Conservation (phyloP, 2,888 invertebrate genomes). For the Criorhina ranunculi region DNA sequence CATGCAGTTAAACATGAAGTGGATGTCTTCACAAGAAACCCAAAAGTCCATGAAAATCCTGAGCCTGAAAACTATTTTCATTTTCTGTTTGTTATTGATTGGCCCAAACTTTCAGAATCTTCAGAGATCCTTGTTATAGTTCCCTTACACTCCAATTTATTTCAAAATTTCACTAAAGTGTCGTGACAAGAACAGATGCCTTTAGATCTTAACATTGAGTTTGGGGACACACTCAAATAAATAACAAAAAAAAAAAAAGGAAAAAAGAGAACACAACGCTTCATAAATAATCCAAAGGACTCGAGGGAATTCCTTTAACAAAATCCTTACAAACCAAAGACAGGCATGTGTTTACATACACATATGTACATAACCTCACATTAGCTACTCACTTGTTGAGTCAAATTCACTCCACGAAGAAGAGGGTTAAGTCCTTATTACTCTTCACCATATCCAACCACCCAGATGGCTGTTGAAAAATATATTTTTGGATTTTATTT, state of each 20-base stretch:
- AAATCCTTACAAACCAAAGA: neutral
- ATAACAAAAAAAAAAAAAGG: neutral
- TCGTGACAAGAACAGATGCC: conserved; percentile 12
- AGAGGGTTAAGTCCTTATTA: conserved; percentile 12
- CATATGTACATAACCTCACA: neutral
- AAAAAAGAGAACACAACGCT: neutral
- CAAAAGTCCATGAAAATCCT: no score
- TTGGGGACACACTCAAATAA: neutral
- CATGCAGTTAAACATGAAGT: no score
- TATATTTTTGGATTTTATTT: conserved; percentile 1
- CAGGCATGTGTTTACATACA: neutral
- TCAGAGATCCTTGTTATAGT: neutral
- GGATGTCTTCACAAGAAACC: no score
- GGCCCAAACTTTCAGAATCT: neutral
- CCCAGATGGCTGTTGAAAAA: neutral
- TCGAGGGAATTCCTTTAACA: conserved; percentile 3
- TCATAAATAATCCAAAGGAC: conserved; percentile 11
- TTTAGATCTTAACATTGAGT: neutral
- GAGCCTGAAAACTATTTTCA: no score
- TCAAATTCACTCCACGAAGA: neutral
- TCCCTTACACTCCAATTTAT: neutral
- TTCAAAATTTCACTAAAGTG: neutral
- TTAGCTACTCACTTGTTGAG: conserved; percentile 18
- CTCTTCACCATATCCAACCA: neutral
- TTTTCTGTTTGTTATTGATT: no score